These are phyloP conservation scores for Calameuta filiformis DNA, from an alignment of 2,888 invertebrate species.

Conservation along the genomic window DNA sequence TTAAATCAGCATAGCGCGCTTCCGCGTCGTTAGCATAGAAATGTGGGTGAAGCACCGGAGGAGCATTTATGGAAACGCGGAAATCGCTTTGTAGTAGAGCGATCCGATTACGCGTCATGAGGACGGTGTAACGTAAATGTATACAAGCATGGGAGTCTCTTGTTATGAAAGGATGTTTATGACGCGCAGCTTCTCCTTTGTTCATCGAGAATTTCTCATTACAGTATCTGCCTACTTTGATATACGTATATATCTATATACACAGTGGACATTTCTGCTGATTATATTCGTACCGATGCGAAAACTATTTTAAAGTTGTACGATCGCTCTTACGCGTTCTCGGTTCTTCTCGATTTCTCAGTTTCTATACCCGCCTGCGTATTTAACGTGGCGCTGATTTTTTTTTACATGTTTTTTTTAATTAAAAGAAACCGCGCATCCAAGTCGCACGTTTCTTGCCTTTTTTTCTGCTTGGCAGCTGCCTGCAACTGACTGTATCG, in stretches of 20 bases:
- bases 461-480: not conserved
- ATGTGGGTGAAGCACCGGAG: conserved; percentile 27
- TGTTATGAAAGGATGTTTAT: conserved; percentile 15
- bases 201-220: conserved; percentile 5
- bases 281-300: not conserved
- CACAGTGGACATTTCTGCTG: not conserved
- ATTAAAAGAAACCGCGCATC: not conserved
- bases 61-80: conserved; percentile 29
- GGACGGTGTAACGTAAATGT: not conserved
- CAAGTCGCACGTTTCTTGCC: not conserved
- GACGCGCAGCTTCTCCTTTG: not conserved
- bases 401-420: not conserved
- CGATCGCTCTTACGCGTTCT: not conserved
- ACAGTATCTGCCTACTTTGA: conserved; percentile 17
- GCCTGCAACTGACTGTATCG: not conserved
- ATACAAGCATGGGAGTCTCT: conserved; percentile 19
- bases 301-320: not conserved
- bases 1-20: conserved; percentile 29
- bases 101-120: not conserved
- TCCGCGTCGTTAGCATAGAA: conserved; percentile 27
- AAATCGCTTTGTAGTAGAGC: conserved; percentile 21
- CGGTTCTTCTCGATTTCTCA: not conserved
- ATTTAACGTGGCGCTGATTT: not conserved
- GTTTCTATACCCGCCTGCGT: not conserved
- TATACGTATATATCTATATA: conserved; percentile 10